These are phyloP conservation scores for Apamea anceps DNA, from an alignment of 2,888 invertebrate species.

Conservation along the genomic window DNA sequence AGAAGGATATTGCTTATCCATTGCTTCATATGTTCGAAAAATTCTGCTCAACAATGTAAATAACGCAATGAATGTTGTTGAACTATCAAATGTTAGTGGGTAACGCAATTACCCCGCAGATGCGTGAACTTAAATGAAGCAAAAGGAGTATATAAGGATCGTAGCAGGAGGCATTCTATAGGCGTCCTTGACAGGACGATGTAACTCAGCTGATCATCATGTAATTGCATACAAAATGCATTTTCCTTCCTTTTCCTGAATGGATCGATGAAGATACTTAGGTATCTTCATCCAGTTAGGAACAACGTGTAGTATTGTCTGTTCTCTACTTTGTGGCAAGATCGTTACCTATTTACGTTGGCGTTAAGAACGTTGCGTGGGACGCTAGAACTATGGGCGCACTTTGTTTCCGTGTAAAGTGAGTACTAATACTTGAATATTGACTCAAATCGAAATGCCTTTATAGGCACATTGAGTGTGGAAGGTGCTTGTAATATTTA, in stretches of 20 bases:
- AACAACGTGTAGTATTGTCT: conserved; percentile 28
- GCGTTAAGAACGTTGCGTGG: conserved; percentile 57
- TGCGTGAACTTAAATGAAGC: too few species aligned
- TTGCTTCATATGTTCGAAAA: too few species aligned
- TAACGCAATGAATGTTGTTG: neutral
- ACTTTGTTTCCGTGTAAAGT: conserved; percentile 60
- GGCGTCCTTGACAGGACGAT: neutral
- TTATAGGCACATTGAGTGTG: conserved; percentile 47
- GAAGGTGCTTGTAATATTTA: conserved; percentile 56
- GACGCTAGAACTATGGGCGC: conserved; percentile 42
- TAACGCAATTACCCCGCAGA: neutral
- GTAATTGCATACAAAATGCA: too few species aligned
- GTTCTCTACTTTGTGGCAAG: conserved; percentile 33
- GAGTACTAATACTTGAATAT: conserved; percentile 58
- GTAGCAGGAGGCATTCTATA: neutral
- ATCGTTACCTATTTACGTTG: conserved; percentile 60
- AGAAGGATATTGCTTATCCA: too few species aligned
- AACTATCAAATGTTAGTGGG: neutral
- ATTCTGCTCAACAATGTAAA: too few species aligned
- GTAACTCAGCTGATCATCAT: neutral
- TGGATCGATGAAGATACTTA: too few species aligned
- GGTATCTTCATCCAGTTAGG: conserved; percentile 6
- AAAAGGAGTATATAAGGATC: too few species aligned
- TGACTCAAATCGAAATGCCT: conserved; percentile 57
- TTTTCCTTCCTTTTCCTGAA: neutral